phyloP scores from a whole-genome alignment of 2,888 invertebrate species.

The Spatulosminthurus flaviceps region DNA sequence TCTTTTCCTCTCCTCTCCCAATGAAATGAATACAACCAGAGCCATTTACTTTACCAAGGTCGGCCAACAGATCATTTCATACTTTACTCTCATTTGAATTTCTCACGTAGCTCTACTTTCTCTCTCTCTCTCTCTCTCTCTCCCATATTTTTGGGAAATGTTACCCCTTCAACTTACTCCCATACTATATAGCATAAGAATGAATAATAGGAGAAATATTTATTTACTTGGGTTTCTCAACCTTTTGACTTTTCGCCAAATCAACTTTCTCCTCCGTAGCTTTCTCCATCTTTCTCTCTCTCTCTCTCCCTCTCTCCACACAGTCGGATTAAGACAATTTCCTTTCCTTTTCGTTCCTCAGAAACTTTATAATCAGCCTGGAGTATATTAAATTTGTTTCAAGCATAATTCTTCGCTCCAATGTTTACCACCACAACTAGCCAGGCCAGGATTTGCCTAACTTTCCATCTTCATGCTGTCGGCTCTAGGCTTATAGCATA shows the following conservation, averaged over 20 bases:
- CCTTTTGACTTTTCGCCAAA: slow-evolving; percentile 8
- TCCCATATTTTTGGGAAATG: no score
- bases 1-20: not conserved
- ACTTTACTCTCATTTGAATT: no score
- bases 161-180: no score
- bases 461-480: not conserved
- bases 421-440: not conserved
- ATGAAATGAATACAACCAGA: slow-evolving; percentile 10
- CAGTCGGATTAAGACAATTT: slow-evolving; percentile 10
- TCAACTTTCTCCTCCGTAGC: not conserved
- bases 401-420: not conserved
- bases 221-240: not conserved
- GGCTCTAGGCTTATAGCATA: no score
- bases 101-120: no score
- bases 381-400: slow-evolving; percentile 12
- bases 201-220: not conserved
- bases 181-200: no score
- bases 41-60: not conserved
- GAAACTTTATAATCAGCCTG: slow-evolving; percentile 1
- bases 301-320: not conserved
- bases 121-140: no score
- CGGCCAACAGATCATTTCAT: not conserved
- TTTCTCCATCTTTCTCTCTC: not conserved
- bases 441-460: not conserved
- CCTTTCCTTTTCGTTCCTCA: slow-evolving; percentile 2